Evolutionary conservation across 1,140 invertebrate genomes (phyloP), one percentile per base, ranked within the genome.

Genomic region (Drosophila biarmipes): DNA sequence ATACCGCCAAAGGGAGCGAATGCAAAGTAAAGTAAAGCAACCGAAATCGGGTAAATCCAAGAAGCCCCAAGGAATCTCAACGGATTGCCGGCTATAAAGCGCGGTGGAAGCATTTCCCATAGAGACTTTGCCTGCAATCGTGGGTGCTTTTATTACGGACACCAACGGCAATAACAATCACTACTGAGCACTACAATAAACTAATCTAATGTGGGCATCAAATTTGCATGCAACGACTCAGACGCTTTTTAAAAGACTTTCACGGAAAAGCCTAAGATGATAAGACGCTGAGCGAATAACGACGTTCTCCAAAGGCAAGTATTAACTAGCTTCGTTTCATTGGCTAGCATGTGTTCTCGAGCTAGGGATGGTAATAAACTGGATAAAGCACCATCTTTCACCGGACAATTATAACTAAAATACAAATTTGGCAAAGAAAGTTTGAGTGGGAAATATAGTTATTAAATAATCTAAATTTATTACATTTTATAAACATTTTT

Each of bases 1-100:
- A 87, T 87, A 89, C 73, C 75, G 84, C 84, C 84, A 71, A 78
- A 57, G 79, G 82, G 76, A 84, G 79, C 48, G 52, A 72, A 77
- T 79, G 61, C 67, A 17, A 37, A 71, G 69, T 46, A 68, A 71
- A 71, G 69, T 56, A 56, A 56, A 31, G 42, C 63, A 85, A 72
- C 61, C 46, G 42, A 35, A 43, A 27, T 40, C 37, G 63, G 15
- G 27, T 24, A 64, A 63, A 56, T 37, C 63, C 46, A 29, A 49
- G 29, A 51, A 19, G 24, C 53, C 68, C 76, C 80, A 64, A 67
- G 69, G 38, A 64, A 54, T 38, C 40, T 52, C 38, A 31, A 45
- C 31, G 46, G 12, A 35, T 43, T 69, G 49, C 1, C 34, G 66
- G 40, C 66, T 14, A 69, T 71, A 71, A 71, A 69, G 67, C 64